Conservation (phyloP, 1,140 invertebrate genomes). For the Lepidotrigona ventralis region DNA sequence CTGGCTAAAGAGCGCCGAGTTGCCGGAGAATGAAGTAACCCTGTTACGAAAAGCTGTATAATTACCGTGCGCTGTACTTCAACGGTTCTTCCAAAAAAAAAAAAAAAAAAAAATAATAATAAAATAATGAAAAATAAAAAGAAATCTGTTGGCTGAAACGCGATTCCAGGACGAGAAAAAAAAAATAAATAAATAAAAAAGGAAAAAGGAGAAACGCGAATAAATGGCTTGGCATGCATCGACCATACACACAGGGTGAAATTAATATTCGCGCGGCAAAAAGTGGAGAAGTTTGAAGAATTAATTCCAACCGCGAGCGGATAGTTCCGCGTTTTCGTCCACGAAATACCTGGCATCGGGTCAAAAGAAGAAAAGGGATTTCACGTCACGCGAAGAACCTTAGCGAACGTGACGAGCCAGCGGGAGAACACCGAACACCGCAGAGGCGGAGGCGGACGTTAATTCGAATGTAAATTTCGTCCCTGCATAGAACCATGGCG, state of each 20-base stretch:
- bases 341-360: slow-evolving; percentile 30
- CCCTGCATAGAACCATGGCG: slow-evolving; percentile 3
- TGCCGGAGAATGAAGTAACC: neutral
- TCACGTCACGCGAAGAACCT: neutral
- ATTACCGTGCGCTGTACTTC: neutral
- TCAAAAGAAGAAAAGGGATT: slow-evolving; percentile 47
- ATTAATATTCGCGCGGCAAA: slow-evolving; percentile 12
- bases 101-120: no score
- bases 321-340: neutral
- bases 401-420: slow-evolving; percentile 25
- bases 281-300: neutral
- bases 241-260: no score
- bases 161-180: neutral
- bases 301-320: neutral
- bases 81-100: neutral
- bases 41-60: neutral
- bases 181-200: no score
- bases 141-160: neutral
- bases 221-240: neutral
- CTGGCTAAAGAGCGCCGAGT: neutral
- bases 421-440: slow-evolving; percentile 20
- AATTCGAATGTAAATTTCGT: slow-evolving; percentile 63
- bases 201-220: neutral
- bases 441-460: slow-evolving; percentile 38
- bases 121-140: no score